Evolutionary conservation across 2,888 invertebrate species (phyloP).

Genomic region (Drymonia ruficornis): DNA sequence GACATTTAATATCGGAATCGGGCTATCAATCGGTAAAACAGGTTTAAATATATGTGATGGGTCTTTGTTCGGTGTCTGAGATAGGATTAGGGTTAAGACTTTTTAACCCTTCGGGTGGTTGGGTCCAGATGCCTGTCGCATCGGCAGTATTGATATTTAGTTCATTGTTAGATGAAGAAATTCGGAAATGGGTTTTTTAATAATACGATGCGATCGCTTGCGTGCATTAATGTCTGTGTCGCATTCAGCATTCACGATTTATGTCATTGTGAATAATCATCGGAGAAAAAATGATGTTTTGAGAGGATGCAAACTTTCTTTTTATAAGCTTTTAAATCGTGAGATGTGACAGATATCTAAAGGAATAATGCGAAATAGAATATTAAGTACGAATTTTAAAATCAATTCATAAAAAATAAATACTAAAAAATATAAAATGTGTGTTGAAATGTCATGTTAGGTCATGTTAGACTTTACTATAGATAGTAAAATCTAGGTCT

Average conservation of each 20-base stretch:
- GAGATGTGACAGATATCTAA: constrained; percentile 13
- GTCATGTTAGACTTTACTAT: too few relatives aligned
- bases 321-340: constrained; percentile 29
- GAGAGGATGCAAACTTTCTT: constrained; percentile 38
- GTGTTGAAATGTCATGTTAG: too few relatives aligned
- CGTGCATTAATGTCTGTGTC: constrained; percentile 57
- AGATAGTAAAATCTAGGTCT: background rate
- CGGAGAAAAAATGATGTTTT: constrained; percentile 41
- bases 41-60: constrained; percentile 75
- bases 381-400: constrained; percentile 13
- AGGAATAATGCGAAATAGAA: background rate
- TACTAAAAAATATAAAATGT: too few relatives aligned
- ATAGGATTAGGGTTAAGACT: constrained; percentile 77
- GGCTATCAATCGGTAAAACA: constrained; percentile 80
- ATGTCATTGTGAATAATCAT: constrained; percentile 44
- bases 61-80: constrained; percentile 58
- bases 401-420: background rate
- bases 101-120: constrained; percentile 48
- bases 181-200: constrained; percentile 77
- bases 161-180: constrained; percentile 58
- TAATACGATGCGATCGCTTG: constrained; percentile 53
- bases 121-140: constrained; percentile 72
- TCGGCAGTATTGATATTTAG: constrained; percentile 66
- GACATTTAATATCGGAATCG: constrained; percentile 74
- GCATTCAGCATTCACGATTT: constrained; percentile 45